Evolutionary conservation across 1,140 invertebrate species (phyloP), one percentile per base, ranked within the genome.

Genomic region (Eulimnadia texana): DNA sequence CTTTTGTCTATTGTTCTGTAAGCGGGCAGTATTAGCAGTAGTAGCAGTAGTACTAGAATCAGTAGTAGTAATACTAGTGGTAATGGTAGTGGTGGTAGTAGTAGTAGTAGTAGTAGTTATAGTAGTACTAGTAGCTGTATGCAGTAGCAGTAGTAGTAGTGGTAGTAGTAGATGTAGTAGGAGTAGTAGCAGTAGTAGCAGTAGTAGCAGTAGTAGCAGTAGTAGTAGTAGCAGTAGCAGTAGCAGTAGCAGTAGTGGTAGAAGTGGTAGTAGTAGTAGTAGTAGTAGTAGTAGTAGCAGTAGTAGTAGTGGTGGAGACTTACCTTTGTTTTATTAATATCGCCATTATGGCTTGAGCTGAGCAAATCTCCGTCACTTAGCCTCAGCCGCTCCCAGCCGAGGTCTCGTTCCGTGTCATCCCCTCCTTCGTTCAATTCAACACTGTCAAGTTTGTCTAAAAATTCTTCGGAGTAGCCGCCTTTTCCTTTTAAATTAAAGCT

Each of bases 391-490:
- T 57, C 55, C 55, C 55, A 55, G 11, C 28, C 29, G 3, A 29
- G 20, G 11, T 54, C 24, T 1, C 24, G 53, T 22, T 28, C 47
- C 1, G n/a, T 51, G 16, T 24, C 23, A 19, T 55, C 53, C 16
- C 29, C 9, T 3, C 20, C 6, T 6, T 50, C 33, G 25, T 61
- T 28, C 24, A 28, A 42, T 16, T 25, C 50, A 42, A 23, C 50
- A 2, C 50, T 33, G 60, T 61, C 60, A 25, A 61, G 42, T 23
- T 54, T 52, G 52, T 61, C 60, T 29, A 61, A 42, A 47, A 53
- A 61, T 23, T 61, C 60, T 50, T 61, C 60, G 16, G 60, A 61
- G 53, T 28, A 61, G 0, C 60, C 60, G 25, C 27, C 55, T 33
- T 57, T 57, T 23, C 55, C 55, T 29, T 33, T 57, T 20, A 57